Base-by-base conservation (phyloP, 2,797 vertebrate species). In the Orestias chungarensis region DNA sequence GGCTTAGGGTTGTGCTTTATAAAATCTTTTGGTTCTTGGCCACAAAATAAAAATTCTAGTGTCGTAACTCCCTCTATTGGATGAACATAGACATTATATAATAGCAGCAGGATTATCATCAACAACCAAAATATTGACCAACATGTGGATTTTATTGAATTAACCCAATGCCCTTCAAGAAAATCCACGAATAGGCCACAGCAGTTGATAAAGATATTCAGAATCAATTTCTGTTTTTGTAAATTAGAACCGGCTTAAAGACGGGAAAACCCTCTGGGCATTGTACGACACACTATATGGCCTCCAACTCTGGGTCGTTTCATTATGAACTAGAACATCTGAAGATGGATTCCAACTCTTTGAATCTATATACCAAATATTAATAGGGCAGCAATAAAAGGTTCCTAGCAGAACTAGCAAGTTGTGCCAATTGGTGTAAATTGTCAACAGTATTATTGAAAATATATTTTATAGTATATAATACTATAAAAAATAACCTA, bases 401-500 rank as follows among this genome's bases (percentile, higher is more conserved):
- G 29, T 35, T 10, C 55, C 29, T 3, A 20, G 23, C 17, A 17
- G 15, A 4, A 17, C 43, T 44, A 44, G 43, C 1, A 17, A 44
- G 15, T n/a, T 50, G 49, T 50, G 20, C 49, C 8, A 3, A n/a
- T 50, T 7, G 25, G n/a, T n/a, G 49, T n/a, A n/a, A 50, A 49
- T 20, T 49, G 20, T 49, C 0, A 44, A 44, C 43, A 44, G 43
- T 17, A 17, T 4, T 1, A 44, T 49, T 49, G 20, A 6, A 20
- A 7, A 7, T 38, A 38, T 46, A 46, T n/a, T n/a, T n/a, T n/a
- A n/a, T n/a, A n/a, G n/a, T n/a, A n/a, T n/a, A n/a, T n/a, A n/a
- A n/a, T n/a, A n/a, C n/a, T n/a, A n/a, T n/a, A n/a, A n/a, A 31
- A 5, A 31, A 66, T 49, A 81, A 79, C 66, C 44, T 6, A 75